Evolutionary conservation across 2,113 vertebrate species (phyloP), one percentile per base, ranked within the genome.

Genomic region (Hepsetus odoe): DNA sequence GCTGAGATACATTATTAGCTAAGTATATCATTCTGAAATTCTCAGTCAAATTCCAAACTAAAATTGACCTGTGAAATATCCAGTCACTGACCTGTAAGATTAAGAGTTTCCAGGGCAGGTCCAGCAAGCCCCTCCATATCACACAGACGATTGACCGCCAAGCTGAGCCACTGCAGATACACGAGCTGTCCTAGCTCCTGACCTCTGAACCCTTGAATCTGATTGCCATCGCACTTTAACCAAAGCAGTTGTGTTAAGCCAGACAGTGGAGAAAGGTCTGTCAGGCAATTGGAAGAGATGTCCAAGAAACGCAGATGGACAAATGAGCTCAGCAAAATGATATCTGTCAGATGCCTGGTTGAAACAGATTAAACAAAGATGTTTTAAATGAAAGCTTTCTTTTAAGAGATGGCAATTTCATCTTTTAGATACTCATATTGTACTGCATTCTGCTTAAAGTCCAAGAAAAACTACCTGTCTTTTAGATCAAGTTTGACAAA

Each of bases 291-390:
- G 74, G 91, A 92, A 38, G 97, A 96, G 70, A 98, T 12, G 82
- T 99, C 95, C 90, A 98, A 90, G 2, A 95, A 98, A 10, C 94
- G 94, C 74, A 98, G 87, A 80, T 99, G 96, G 87, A 95, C 83
- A 82, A 91, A 98, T 79, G 75, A 82, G 76, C 89, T 64, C 0
- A 99, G 87, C 59, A 95, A 77, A 53, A 77, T 42, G 70, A 98
- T 93, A 72, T 97, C 95, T 68, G 88, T 94, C 85, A 99, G 88
- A 33, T 84, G 74, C 79, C 97, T 99, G 77, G 72, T 65, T 65
- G 40, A 68, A 59, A 38, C 8, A 74, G 18, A 59, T 24, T 6
- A 66, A 40, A 24, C 38, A 49, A 56, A 72, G 55, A 62, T 2
- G 16, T 14, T 26, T 46, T n/a, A 56, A 44, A n/a, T 49, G 28